Evolutionary conservation across 2,797 vertebrate species (phyloP), one percentile per base, ranked within the genome.

Genomic region (Bovichtus variegatus): DNA sequence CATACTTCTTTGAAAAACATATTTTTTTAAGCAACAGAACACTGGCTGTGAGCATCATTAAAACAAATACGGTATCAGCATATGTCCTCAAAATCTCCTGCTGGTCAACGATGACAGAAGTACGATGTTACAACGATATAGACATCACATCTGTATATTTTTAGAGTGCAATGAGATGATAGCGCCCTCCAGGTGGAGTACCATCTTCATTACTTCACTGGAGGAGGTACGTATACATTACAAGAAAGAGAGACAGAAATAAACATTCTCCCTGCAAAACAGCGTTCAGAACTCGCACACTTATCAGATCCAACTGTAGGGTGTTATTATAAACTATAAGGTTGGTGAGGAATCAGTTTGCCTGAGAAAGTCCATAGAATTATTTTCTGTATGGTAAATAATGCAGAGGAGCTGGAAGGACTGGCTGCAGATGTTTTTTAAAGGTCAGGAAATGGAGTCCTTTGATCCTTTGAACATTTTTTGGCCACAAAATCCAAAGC

Each of bases 301-400:
- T 27, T 51, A 25, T 41, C 27, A 36, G 68, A 43, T 51, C 21
- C 27, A 54, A 55, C 61, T 60, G 53, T 3, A 41, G 46, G 41
- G 6, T 47, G 53, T n/a, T 57, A 16, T 62, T 40, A 57, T 12
- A 65, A 69, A 25, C 41, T 53, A 6, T 29, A 18, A 38, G 19
- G 36, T 16, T 27, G 13, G 13, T 63, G 16, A 71, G 69, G 40
- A 68, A 76, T 73, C 62, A 41, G 53, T 77, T 78, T 76, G 78
- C 71, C 78, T 85, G 74, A 76, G 64, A 64, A 75, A 71, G 51
- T 64, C 63, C 66, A 66, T 36, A 64, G 59, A 79, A 76, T 86
- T 85, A 49, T 88, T 86, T 85, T 68, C 86, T 34, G 64, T 76
- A 60, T 82, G 82, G 75, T 90, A 68, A 88, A 89, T 89, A 86